These are phyloP conservation scores for Sesamia inferens DNA, from an alignment of 2,888 invertebrate genomes.

Conservation along the genomic window DNA sequence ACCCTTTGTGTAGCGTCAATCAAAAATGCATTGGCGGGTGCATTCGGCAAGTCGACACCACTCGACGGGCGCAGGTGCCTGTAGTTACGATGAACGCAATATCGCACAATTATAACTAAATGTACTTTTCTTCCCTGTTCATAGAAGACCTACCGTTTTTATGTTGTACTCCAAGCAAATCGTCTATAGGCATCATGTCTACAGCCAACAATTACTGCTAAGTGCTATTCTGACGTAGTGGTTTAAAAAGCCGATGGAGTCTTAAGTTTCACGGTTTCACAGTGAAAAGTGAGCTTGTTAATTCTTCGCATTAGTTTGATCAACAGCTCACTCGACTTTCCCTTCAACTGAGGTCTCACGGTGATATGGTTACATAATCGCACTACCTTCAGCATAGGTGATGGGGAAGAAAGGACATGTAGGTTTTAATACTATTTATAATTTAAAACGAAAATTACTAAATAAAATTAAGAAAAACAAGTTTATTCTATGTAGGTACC, in stretches of 20 bases:
- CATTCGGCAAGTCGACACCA: conserved; percentile 38
- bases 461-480: neutral
- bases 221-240: conserved; percentile 8
- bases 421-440: neutral
- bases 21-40: conserved; percentile 64
- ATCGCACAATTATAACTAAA: conserved; percentile 12
- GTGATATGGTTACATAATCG: too few species aligned
- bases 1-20: conserved; percentile 59
- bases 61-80: conserved; percentile 46
- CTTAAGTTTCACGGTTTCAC: too few species aligned
- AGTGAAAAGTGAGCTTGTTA: too few species aligned
- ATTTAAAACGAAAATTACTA: too few species aligned
- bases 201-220: neutral
- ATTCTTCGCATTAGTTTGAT: too few species aligned
- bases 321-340: too few species aligned
- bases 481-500: neutral
- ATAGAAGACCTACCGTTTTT: too few species aligned
- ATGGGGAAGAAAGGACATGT: too few species aligned
- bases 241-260: neutral
- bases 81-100: conserved; percentile 24
- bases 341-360: too few species aligned
- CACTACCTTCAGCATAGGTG: too few species aligned
- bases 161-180: neutral
- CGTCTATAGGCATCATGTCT: neutral
- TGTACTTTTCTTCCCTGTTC: neutral